Evolutionary conservation across 2,888 invertebrate genomes (phyloP).

Genomic region (Drosophila demipolita): DNA sequence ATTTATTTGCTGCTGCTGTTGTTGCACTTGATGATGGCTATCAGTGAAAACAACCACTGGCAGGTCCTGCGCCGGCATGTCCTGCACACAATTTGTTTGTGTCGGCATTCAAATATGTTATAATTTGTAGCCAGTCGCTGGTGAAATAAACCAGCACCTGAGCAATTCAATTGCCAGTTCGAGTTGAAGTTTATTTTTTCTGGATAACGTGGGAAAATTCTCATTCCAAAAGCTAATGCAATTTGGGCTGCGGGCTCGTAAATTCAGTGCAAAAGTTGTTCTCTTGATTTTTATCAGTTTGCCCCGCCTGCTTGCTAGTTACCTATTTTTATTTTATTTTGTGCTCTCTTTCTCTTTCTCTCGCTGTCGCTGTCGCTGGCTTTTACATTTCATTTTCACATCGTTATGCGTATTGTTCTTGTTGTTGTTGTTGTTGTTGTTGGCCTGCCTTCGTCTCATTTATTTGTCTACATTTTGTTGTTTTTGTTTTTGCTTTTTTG

Average conservation of each 20-base stretch:
- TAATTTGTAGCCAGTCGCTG: constrained; percentile 47
- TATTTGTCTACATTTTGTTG: constrained; percentile 71
- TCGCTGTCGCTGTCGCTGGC: constrained; percentile 36
- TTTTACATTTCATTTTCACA: constrained; percentile 77
- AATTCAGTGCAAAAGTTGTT: constrained; percentile 78
- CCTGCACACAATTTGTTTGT: constrained; percentile 47
- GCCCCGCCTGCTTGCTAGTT: constrained; percentile 58
- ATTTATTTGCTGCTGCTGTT: constrained; percentile 6
- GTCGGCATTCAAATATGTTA: constrained; percentile 26
- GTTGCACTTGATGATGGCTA: constrained; percentile 45
- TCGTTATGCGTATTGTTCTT: constrained; percentile 66
- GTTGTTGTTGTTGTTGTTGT: constrained; percentile 40
- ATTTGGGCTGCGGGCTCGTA: constrained; percentile 74
- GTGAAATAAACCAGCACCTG: constrained; percentile 38
- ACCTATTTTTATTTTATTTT: constrained; percentile 50
- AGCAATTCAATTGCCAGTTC: constrained; percentile 18
- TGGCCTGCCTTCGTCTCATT: constrained; percentile 63
- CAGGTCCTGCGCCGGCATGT: constrained; percentile 52
- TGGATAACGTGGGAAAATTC: constrained; percentile 75
- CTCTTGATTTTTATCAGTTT: constrained; percentile 70
- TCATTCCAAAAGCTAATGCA: constrained; percentile 72
- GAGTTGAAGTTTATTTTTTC: constrained; percentile 1
- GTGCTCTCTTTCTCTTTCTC: constrained; percentile 36
- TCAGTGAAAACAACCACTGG: constrained; percentile 46
- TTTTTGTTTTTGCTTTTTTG: constrained; percentile 9